Percentiles rank a stretch among this genome's conserved stretches.
These are phyloP conservation scores for Hydrozoanthus tunicans DNA, from an alignment of 64 coral and sea anemone genomes.

Conservation along the genomic window DNA sequence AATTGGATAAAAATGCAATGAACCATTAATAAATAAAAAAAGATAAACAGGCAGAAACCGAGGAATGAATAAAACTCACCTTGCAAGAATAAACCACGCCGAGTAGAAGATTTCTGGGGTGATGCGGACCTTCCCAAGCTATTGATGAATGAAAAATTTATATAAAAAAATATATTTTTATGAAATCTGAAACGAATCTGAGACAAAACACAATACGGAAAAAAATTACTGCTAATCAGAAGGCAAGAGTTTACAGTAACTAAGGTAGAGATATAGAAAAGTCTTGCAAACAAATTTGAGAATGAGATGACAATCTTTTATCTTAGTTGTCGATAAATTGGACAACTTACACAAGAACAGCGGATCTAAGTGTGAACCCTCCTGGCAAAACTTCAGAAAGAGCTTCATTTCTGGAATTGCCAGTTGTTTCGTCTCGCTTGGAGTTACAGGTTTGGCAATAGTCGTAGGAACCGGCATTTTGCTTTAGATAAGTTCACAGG, in stretches of 20 bases:
- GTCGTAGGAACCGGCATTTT: constrained; percentile 36
- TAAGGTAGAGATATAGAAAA: not conserved
- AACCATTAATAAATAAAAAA: not conserved
- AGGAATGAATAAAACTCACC: constrained; percentile 20
- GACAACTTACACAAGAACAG: constrained; percentile 46
- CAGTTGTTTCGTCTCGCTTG: not conserved
- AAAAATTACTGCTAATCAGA: not conserved
- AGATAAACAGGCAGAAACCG: not conserved
- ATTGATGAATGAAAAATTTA: not conserved
- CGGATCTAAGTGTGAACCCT: constrained; percentile 49
- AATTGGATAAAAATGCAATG: not conserved
- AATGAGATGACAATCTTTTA: not conserved
- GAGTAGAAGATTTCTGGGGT: constrained; percentile 90
- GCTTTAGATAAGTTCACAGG: not conserved
- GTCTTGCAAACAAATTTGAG: not conserved
- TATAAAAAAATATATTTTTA: not conserved
- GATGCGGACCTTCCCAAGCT: constrained; percentile 97
- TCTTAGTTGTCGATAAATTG: not conserved
- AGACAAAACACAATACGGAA: not conserved
- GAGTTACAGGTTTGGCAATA: not conserved
- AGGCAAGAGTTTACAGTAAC: not conserved
- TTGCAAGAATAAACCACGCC: constrained; percentile 96
- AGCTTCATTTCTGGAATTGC: constrained; percentile 51
- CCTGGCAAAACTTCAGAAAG: constrained; percentile 46
- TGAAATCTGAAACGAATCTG: not conserved